Percentiles rank a stretch among this genome's conserved stretches.
phyloP scores from a whole-genome alignment of 2,797 vertebrate species.

The Malacoraja senta region DNA sequence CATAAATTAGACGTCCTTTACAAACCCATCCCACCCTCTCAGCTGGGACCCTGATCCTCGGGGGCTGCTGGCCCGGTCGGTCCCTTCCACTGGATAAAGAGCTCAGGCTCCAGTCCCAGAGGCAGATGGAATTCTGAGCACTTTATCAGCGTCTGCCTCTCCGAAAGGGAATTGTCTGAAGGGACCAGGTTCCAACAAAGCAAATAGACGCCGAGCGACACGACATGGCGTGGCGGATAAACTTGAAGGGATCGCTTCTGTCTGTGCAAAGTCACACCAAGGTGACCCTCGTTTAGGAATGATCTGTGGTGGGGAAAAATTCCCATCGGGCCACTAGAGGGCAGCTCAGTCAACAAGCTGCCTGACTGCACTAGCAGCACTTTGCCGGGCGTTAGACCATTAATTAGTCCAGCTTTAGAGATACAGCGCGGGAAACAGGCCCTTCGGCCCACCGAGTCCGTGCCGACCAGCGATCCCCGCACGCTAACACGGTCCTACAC shows the following conservation, averaged over 20 bases:
- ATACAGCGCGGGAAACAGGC: too few species aligned
- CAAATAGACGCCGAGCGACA: too few species aligned
- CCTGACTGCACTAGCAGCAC: too few species aligned
- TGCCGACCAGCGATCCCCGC: too few species aligned
- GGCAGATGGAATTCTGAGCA: constrained; percentile 55
- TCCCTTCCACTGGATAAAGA: constrained; percentile 49
- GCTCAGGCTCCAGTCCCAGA: constrained; percentile 44
- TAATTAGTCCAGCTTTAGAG: neutral
- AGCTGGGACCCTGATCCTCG: constrained; percentile 53
- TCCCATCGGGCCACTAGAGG: neutral
- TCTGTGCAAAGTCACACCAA: neutral
- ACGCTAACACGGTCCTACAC: too few species aligned
- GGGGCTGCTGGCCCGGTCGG: constrained; percentile 41
- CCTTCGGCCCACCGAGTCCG: too few species aligned
- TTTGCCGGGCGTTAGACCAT: neutral
- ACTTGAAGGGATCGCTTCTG: neutral
- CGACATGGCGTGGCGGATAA: neutral
- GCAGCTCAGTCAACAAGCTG: constrained; percentile 7
- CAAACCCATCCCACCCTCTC: constrained; percentile 59
- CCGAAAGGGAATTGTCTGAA: neutral
- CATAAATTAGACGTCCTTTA: constrained; percentile 84
- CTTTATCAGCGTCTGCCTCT: constrained; percentile 41
- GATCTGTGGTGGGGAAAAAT: neutral
- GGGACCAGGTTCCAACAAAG: neutral
- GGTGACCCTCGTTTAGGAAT: neutral